Conservation (phyloP, 2,797 vertebrate genomes). For the Lacerta viridis region DNA sequence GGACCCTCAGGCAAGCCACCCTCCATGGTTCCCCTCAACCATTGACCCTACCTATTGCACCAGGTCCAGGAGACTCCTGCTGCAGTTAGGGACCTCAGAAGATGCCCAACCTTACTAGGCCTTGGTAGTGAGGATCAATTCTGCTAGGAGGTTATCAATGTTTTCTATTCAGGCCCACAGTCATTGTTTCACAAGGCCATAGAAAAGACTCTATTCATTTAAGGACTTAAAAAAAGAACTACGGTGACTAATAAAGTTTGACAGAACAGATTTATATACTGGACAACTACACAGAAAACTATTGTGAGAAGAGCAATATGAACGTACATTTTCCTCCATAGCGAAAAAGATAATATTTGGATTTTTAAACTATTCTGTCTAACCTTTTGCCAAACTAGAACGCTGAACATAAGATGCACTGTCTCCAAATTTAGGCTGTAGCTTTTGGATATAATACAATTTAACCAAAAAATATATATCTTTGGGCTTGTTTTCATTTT, state of each 20-base stretch:
- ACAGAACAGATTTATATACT: constrained; percentile 27
- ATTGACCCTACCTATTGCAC: too few relatives aligned
- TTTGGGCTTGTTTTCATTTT: not conserved
- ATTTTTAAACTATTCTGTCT: not conserved
- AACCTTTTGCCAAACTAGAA: not conserved
- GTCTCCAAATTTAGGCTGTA: not conserved
- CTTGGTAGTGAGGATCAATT: constrained; percentile 12
- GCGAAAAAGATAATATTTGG: not conserved
- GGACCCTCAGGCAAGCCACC: too few relatives aligned
- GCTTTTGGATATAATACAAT: not conserved
- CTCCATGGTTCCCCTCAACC: too few relatives aligned
- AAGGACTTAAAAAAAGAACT: constrained; percentile 40
- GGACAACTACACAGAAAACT: constrained; percentile 50
- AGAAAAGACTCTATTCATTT: not conserved
- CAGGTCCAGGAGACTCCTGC: too few relatives aligned
- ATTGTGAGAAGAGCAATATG: constrained; percentile 48
- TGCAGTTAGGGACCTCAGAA: too few relatives aligned
- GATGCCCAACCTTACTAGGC: too few relatives aligned
- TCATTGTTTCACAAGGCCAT: not conserved
- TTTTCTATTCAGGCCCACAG: not conserved
- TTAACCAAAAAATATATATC: not conserved
- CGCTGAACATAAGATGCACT: not conserved
- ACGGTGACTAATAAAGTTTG: constrained; percentile 45
- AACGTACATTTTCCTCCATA: not conserved
- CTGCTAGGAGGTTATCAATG: constrained; percentile 34